phyloP scores from a whole-genome alignment of 1,140 invertebrate species.

The Papilio helenus region DNA sequence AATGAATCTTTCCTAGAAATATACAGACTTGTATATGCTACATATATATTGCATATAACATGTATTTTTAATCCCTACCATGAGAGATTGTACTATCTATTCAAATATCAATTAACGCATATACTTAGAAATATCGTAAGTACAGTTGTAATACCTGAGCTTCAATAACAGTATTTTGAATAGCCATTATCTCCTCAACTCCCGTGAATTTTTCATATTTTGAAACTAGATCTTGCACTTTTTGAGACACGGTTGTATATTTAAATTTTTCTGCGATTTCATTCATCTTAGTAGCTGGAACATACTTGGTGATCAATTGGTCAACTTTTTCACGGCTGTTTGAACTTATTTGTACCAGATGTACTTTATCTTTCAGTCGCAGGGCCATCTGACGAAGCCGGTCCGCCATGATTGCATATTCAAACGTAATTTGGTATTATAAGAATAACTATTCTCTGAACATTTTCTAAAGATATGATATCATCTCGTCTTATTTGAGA shows the following conservation, averaged over 20 bases:
- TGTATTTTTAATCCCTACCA: neutral
- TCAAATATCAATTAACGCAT: too few species aligned
- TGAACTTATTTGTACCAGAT: constrained; percentile 56
- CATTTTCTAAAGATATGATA: constrained; percentile 59
- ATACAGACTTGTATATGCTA: constrained; percentile 42
- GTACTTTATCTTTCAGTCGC: constrained; percentile 68
- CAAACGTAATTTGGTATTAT: constrained; percentile 52
- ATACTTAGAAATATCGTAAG: constrained; percentile 34
- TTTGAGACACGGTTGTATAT: constrained; percentile 61
- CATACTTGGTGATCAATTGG: constrained; percentile 69
- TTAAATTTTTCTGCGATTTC: constrained; percentile 73
- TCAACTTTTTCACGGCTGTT: constrained; percentile 69
- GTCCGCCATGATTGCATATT: constrained; percentile 75
- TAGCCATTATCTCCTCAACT: constrained; percentile 79
- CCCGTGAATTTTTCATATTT: constrained; percentile 81
- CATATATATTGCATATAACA: neutral
- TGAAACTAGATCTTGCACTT: constrained; percentile 69
- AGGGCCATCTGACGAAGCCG: constrained; percentile 67
- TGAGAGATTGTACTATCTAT: too few species aligned
- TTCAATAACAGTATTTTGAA: constrained; percentile 79
- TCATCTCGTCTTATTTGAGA: constrained; percentile 48
- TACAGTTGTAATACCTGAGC: constrained; percentile 66
- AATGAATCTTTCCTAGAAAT: constrained; percentile 85
- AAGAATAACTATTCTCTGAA: constrained; percentile 49
- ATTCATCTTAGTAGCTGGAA: constrained; percentile 61